Percentiles rank a stretch among this genome's conserved stretches.
Conservation (phyloP, 2,113 vertebrate genomes). For the Mus pahari region DNA sequence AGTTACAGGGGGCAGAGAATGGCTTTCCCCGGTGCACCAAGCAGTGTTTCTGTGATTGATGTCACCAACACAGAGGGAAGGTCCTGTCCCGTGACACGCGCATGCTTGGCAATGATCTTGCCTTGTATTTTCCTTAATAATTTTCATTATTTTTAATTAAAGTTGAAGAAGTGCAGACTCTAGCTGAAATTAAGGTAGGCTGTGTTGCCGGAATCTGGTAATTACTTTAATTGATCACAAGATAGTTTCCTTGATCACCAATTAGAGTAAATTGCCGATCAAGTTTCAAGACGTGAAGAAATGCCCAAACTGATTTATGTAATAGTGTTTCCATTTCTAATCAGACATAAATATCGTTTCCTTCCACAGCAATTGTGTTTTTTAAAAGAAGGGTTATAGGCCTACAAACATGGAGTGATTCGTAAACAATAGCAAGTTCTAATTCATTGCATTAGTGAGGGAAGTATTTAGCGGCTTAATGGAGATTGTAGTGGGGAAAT, state of each 20-base stretch:
- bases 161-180: constrained; percentile 96
- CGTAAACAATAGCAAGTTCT: constrained; percentile 94
- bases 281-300: constrained; percentile 95
- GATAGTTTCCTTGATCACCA: constrained; percentile 98
- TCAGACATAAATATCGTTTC: constrained; percentile 94
- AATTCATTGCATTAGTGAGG: constrained; percentile 96
- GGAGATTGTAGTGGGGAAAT: constrained; percentile 96
- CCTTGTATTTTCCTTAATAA: constrained; percentile 91
- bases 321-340: constrained; percentile 91
- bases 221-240: constrained; percentile 99
- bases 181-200: constrained; percentile 95
- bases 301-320: constrained; percentile 90
- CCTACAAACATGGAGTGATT: constrained; percentile 88
- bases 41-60: constrained; percentile 80
- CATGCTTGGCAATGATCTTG: constrained; percentile 90
- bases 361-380: constrained; percentile 92
- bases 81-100: constrained; percentile 80
- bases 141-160: constrained; percentile 96
- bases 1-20: constrained; percentile 29
- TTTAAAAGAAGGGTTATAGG: constrained; percentile 88
- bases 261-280: constrained; percentile 96
- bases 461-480: constrained; percentile 98
- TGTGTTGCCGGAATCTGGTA: constrained; percentile 99
- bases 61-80: constrained; percentile 73
- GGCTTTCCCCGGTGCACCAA: constrained; percentile 65